Evolutionary conservation across 2,888 invertebrate genomes (phyloP), one percentile per base, ranked within the genome.

Genomic region (Leptopilina syphax): DNA sequence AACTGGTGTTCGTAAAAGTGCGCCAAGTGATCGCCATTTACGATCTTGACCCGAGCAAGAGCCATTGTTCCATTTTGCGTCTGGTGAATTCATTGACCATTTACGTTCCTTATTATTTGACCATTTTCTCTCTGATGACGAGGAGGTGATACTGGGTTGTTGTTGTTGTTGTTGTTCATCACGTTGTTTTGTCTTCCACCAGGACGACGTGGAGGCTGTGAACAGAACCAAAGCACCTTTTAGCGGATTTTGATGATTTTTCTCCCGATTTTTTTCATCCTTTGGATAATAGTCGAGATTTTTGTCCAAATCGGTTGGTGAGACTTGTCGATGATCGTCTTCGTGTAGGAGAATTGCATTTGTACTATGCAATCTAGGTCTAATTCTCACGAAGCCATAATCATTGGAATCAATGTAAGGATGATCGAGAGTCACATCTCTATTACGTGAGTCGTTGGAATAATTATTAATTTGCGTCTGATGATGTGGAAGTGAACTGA

Each of bases 1-100:
- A 3, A 84, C 86, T 3, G 91, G 92, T 12, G 91, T 89, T 34
- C 92, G 86, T 41, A 92, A 86, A n/a, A 92, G 87, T 3, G 92
- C 92, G 1, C 92, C 93, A 12, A 93, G 88, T n/a, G 92, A 92
- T 34, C 92, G 87, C 93, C 93, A 93, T 79, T 92, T 90, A 54
- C 92, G 87, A 82, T 92, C 92, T 76, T 92, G 92, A 44, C 89
- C 89, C 12, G 87, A 87, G 8, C 88, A 87, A 12, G 86, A 86
- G 18, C 18, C 18, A 76, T 86, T 86, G 70, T 87, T 86, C 89
- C 90, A 90, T 79, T 91, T 91, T 77, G 88, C 85, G 34, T 41
- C 84, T 1, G 84, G 85, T 27, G 87, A 85, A 9, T 85, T 85
- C 10, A 86, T 85, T 66, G 89, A 86, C 91, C 91, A 91, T 60